Evolutionary conservation across 1,140 invertebrate genomes (phyloP), one percentile per base, ranked within the genome.

Genomic region (Drosophila yakuba): DNA sequence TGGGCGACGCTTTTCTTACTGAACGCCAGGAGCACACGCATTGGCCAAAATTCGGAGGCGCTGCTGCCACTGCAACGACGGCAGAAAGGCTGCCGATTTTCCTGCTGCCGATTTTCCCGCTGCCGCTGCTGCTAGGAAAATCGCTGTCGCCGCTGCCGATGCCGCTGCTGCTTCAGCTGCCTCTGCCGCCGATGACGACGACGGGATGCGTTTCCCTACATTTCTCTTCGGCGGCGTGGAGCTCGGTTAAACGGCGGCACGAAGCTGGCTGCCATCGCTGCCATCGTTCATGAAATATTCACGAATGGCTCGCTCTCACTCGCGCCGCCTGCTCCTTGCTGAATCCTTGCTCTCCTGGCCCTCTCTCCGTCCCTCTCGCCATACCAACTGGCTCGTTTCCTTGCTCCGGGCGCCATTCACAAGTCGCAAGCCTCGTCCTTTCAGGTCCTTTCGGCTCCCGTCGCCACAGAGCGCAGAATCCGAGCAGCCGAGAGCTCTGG

Each of bases 1-100:
- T 91, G 88, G 90, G 91, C 91, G 91, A 92, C 91, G 91, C 90
- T 91, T 91, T 92, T 92, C 91, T 92, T 90, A 92, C 91, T 92
- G 90, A 92, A 92, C 88, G 83, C 50, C 82, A 78, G 83, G 74
- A 86, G 72, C 72, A 75, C 83, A 90, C 78, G 83, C 86, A 91
- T 91, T 91, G 85, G 90, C 82, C 78, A 86, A 86, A 82, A 73
- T 78, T 67, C 74, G 91, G 64, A 66, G 66, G 50, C 80, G 74
- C 69, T 69, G 80, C 67, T 57, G 63, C 81, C 52, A 77, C 82
- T 52, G 74, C 64, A 62, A 61, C 80, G 63, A 62, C 78, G 73
- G 69, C 73, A 64, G 74, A 64, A 67, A 71, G 50, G 64, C 60
- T 63, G 60, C 60, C 75, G 74, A 55, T 58, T 69, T 51, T 69